These are phyloP conservation scores for Penaeus chinensis DNA, from an alignment of 1,140 invertebrate species.

Conservation along the genomic window DNA sequence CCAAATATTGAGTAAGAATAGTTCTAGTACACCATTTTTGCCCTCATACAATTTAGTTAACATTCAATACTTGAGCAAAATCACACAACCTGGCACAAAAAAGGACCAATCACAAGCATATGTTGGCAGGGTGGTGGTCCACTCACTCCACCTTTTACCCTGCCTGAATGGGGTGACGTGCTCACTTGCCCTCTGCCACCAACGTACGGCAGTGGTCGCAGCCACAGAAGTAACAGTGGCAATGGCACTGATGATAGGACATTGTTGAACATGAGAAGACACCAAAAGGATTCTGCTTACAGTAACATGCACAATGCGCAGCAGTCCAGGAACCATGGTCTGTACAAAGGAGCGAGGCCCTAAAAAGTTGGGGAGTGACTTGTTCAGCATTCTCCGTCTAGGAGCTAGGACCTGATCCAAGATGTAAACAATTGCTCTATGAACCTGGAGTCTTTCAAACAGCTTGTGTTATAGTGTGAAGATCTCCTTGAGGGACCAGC, in stretches of 20 bases:
- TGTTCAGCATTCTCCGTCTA: neutral
- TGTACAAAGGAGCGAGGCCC: slow-evolving; percentile 27
- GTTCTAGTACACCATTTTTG: slow-evolving; percentile 44
- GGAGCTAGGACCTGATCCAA: slow-evolving; percentile 14
- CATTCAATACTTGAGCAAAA: slow-evolving; percentile 59
- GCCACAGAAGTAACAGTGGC: slow-evolving; percentile 32
- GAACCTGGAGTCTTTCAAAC: neutral
- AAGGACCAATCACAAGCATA: slow-evolving; percentile 54
- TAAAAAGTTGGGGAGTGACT: neutral
- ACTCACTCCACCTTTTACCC: slow-evolving; percentile 26
- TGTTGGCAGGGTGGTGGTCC: slow-evolving; percentile 34
- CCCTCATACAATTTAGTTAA: slow-evolving; percentile 40
- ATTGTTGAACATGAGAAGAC: slow-evolving; percentile 54
- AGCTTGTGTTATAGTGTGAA: neutral
- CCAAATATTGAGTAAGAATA: slow-evolving; percentile 52
- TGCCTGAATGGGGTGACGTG: slow-evolving; percentile 44
- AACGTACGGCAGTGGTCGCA: slow-evolving; percentile 4
- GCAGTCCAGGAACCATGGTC: slow-evolving; percentile 45
- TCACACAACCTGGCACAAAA: slow-evolving; percentile 58
- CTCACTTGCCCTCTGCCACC: slow-evolving; percentile 37
- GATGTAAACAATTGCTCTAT: slow-evolving; percentile 1
- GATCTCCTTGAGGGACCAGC: slow-evolving; percentile 13
- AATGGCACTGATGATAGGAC: slow-evolving; percentile 44
- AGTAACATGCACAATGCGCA: slow-evolving; percentile 48
- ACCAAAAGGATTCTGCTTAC: slow-evolving; percentile 52